Conservation (phyloP, 2,113 vertebrate species). For the Manacus vitellinus region DNA sequence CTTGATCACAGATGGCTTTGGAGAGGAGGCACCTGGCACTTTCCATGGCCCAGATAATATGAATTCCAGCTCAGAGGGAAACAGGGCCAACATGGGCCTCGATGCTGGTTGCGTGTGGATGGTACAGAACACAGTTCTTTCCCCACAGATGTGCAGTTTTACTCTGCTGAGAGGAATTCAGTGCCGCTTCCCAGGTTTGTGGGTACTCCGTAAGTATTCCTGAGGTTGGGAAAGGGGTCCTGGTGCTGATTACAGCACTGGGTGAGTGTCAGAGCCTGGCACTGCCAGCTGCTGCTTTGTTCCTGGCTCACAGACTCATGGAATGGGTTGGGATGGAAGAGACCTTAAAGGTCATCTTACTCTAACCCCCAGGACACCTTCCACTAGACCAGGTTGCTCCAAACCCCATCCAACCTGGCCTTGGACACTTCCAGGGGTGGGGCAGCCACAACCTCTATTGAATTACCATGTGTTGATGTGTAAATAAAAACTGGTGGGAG, state of each 20-base stretch:
- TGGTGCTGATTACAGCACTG: not conserved
- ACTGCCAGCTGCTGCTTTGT: not conserved
- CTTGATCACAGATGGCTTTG: not conserved
- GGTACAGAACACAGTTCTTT: not conserved
- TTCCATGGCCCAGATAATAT: not conserved
- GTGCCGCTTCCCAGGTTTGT: not conserved
- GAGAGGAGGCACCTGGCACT: constrained; percentile 6
- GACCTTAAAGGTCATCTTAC: not conserved
- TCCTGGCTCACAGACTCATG: not conserved
- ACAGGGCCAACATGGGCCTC: not conserved
- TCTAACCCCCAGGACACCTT: not conserved
- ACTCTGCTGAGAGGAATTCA: not conserved
- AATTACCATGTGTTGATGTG: not conserved
- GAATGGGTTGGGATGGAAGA: not conserved
- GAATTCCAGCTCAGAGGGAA: not conserved
- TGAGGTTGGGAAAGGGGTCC: not conserved
- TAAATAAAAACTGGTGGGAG: not conserved
- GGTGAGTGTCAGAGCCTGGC: not conserved
- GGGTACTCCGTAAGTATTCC: not conserved
- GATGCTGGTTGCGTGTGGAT: not conserved
- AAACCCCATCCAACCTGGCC: not conserved
- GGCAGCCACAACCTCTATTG: not conserved
- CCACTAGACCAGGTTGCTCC: not conserved
- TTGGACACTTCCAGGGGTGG: not conserved
- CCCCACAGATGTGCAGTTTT: not conserved